These are phyloP conservation scores for Aradophagus sp. DNA, from an alignment of 1,140 invertebrate genomes.

Conservation along the genomic window DNA sequence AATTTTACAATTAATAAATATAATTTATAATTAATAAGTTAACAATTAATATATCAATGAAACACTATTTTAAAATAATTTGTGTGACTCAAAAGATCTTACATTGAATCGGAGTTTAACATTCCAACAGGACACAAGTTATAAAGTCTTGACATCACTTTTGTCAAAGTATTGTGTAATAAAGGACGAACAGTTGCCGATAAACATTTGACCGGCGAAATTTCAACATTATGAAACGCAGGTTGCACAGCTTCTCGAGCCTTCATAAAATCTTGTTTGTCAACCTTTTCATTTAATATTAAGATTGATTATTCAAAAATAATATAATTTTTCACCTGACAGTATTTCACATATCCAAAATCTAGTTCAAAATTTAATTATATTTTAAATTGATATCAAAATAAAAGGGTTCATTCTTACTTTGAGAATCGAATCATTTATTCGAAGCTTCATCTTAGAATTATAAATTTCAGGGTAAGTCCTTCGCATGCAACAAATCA, in stretches of 20 bases:
- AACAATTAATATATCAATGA: no score
- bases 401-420: no score
- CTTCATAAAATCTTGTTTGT: constrained; percentile 80
- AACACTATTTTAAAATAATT: no score
- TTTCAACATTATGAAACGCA: constrained; percentile 78
- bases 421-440: constrained; percentile 67
- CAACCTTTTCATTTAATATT: constrained; percentile 72
- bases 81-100: constrained; percentile 16
- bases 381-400: no score
- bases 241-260: constrained; percentile 82
- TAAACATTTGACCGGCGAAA: constrained; percentile 76
- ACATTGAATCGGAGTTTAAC: constrained; percentile 65
- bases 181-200: constrained; percentile 77
- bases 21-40: no score
- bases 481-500: constrained; percentile 70
- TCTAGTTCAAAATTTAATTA: no score
- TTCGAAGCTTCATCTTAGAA: constrained; percentile 65
- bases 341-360: no score
- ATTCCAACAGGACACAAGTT: constrained; percentile 66
- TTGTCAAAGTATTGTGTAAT: constrained; percentile 72
- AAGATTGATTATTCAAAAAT: constrained; percentile 4
- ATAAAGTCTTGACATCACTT: constrained; percentile 66
- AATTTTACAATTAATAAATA: no score
- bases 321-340: neutral
- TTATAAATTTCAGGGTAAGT: constrained; percentile 72